Base-by-base conservation (phyloP, 92 coral and sea anemone species). In the Chrysogorgia sp. region DNA sequence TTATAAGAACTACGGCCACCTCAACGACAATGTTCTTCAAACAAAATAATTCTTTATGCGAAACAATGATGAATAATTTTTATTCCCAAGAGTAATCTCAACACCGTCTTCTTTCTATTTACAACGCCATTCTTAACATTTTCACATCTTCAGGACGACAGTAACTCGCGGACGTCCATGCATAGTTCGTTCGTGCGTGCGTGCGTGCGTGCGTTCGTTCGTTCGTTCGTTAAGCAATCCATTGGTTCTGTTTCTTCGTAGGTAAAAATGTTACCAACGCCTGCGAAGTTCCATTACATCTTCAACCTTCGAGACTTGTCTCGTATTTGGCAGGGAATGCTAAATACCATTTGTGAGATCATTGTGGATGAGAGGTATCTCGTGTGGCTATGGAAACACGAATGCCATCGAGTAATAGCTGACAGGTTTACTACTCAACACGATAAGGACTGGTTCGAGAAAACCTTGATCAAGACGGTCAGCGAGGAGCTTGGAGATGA, bases 371-470 rank as follows among this genome's bases (percentile, higher is more conserved):
- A 87, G 58, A 84, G 86, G 2, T 67, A 87, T 23, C 66, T 93
- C 26, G 77, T 93, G 86, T 58, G 65, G 47, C 85, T 93, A 50
- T 93, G 98, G 98, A 93, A 91, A 59, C 98, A 93, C 92, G 98
- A 93, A 77, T 91, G 98, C 50, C 64, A 83, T 40, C 97, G 98
- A 34, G 98, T 93, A 10, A 67, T 91, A 63, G 90, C 94, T 58
- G 98, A 93, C 85, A 92, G 97, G 68, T 91, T 93, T 49, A 92
- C 96, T 50, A 87, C 80, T 68, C 92, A 88, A 41, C 80, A 86
- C 26, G 98, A 93, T 68, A 93, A 89, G 64, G 98, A 93, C 81
- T 91, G 97, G 98, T 93, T 91, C 81, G 98, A 93, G 86, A 93
- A 93, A 81, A 93, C 97, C 32, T 91, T 91, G 92, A 84, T 89